Conservation (phyloP, 2,797 vertebrate genomes). For the Silurus lanzhouensis region DNA sequence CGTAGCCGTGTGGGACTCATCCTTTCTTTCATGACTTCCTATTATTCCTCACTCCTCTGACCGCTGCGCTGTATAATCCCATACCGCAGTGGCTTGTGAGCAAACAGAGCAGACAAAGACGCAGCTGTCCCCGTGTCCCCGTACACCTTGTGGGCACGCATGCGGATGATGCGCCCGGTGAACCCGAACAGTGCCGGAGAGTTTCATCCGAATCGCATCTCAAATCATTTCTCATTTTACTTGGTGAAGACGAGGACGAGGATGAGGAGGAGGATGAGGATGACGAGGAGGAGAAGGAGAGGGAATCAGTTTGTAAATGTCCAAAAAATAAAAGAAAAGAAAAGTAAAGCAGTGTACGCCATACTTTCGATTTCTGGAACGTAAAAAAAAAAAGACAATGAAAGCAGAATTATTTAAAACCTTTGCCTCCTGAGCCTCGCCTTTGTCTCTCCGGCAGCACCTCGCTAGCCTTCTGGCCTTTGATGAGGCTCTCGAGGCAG, state of each 20-base stretch:
- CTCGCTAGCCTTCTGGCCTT: constrained; percentile 58
- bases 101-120: constrained; percentile 80
- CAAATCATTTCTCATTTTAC: too few relatives aligned
- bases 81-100: constrained; percentile 72
- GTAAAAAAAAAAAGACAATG: constrained; percentile 46
- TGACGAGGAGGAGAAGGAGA: not conserved
- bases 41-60: constrained; percentile 58
- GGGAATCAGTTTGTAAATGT: constrained; percentile 17
- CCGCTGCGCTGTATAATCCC: constrained; percentile 68
- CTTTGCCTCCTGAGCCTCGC: constrained; percentile 38
- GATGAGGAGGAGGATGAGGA: not conserved
- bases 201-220: not conserved
- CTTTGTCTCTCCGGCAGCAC: constrained; percentile 55
- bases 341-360: constrained; percentile 40
- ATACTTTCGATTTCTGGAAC: constrained; percentile 52
- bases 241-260: not conserved
- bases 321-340: constrained; percentile 50
- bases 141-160: constrained; percentile 78
- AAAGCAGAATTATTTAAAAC: constrained; percentile 62
- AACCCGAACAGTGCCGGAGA: not conserved
- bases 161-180: constrained; percentile 70
- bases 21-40: constrained; percentile 55
- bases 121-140: constrained; percentile 79
- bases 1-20: constrained; percentile 49
- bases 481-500: constrained; percentile 70